A percentile compares a stretch with the other conserved stretches of the same genome.
Evolutionary conservation across 2,113 vertebrate genomes (phyloP).

Genomic region (Hemichromis elongatus): DNA sequence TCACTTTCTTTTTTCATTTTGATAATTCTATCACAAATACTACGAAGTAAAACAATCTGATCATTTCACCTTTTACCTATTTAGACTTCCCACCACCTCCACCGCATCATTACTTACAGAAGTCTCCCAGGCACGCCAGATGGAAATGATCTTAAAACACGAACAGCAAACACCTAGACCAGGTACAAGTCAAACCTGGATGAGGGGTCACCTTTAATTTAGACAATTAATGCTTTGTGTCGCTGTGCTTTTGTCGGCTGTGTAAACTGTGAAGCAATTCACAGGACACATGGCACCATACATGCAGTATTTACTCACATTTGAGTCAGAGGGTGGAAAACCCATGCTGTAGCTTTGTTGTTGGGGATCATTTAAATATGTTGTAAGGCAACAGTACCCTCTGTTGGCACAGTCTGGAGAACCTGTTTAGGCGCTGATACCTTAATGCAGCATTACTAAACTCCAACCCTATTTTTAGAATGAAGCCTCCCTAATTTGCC

Average conservation of each 20-base stretch:
- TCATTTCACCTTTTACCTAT: neutral
- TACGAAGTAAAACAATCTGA: neutral
- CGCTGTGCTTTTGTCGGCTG: fast-evolving
- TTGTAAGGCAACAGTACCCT: conserved; percentile 73
- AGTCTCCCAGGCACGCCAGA: neutral
- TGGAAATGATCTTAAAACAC: neutral
- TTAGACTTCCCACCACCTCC: neutral
- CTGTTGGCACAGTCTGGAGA: conserved; percentile 58
- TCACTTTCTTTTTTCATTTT: neutral
- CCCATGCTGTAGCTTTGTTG: conserved; percentile 44
- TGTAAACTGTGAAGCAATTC: neutral
- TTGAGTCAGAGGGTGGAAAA: neutral
- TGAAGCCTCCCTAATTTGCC: conserved; percentile 31
- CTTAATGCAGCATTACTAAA: neutral
- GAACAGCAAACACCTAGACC: neutral
- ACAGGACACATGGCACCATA: neutral
- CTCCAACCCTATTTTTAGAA: conserved; percentile 26
- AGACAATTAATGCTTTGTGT: neutral
- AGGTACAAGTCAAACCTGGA: neutral
- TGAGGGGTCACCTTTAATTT: neutral
- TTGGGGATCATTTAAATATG: conserved; percentile 35
- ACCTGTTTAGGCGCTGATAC: neutral
- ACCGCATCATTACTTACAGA: neutral
- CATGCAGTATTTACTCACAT: neutral
- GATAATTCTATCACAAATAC: neutral